Evolutionary conservation across 2,797 vertebrate species (phyloP), one percentile per base, ranked within the genome.

Genomic region (Malacoctenus gilli): DNA sequence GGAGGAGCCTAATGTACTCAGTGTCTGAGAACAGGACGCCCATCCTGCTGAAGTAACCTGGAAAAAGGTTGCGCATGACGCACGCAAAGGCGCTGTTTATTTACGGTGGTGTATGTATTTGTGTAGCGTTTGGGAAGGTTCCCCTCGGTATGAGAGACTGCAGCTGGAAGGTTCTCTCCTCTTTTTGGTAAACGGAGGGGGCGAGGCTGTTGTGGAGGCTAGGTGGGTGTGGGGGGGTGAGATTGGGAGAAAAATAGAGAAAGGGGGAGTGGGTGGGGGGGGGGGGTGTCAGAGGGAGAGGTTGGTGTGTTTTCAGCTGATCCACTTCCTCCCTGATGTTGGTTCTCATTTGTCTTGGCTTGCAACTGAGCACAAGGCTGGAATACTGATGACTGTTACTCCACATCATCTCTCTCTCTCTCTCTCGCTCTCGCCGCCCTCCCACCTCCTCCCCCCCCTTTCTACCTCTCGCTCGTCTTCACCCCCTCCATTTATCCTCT

Each of bases 321-420:
- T 85, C 81, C 81, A 85, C 81, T 84, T 89, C 85, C 85, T 80
- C 68, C 73, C 63, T 77, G 77, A 84, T 86, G 81, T 72, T 86
- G 84, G 56, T 79, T 75, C 77, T 78, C 84, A 84, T 87, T 87
- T 87, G 84, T 87, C 84, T 87, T 80, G 83, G 84, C 75, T 82
- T 74, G 59, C 79, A 81, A 80, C 67, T 18, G 80, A 75, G 75
- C 15, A 64, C 80, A 58, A 34, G 62, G 64, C 68, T 66, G 66
- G 84, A 87, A 86, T 87, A 86, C 87, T 82, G 84, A 86, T 89
- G 81, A 81, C 68, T 53, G 62, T 32, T 67, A 37, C 64, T 56
- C 69, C 13, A 1, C 56, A 4, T 56, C 49, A 11, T 12, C 30
- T 5, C 34, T 16, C 52, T n/a, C 8, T 46, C 56, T 16, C 20